phyloP scores from a whole-genome alignment of 2,888 invertebrate genomes.

The Cylloceria caligata region DNA sequence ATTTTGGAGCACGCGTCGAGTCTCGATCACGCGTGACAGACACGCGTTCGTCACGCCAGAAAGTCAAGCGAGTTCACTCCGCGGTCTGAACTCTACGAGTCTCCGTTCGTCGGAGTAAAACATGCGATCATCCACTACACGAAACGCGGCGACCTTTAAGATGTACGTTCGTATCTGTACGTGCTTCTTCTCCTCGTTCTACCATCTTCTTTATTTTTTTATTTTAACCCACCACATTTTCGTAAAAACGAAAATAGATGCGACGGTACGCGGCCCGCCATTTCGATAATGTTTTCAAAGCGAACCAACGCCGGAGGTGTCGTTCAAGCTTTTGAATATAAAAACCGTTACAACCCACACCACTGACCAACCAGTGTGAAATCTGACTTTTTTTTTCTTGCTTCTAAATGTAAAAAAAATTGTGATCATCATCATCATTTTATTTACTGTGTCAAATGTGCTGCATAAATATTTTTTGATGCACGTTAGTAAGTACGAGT shows the following conservation, averaged over 20 bases:
- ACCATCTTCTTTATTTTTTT: constrained; percentile 5
- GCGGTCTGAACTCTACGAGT: constrained; percentile 3
- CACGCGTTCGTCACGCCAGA: constrained; percentile 46
- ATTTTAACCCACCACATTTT: constrained; percentile 10
- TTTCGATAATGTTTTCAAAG: constrained; percentile 8
- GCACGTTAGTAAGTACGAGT: too few species aligned
- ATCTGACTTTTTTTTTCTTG: background rate
- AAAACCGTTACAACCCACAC: background rate
- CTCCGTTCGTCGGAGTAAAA: constrained; percentile 11
- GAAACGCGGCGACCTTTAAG: constrained; percentile 31
- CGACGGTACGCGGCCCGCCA: background rate
- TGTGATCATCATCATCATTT: background rate
- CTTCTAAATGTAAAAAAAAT: background rate
- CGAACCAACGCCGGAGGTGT: background rate
- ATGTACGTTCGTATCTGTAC: constrained; percentile 28
- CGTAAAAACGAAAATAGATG: constrained; percentile 49
- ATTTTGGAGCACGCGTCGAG: constrained; percentile 48
- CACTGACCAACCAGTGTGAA: background rate
- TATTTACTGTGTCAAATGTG: background rate
- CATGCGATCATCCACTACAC: constrained; percentile 12
- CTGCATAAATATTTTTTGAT: too few species aligned
- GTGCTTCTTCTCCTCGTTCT: constrained; percentile 22
- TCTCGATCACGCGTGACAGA: constrained; percentile 58
- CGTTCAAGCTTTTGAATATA: constrained; percentile 9
- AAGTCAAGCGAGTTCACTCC: constrained; percentile 24